Base-by-base conservation (phyloP, 2,113 vertebrate genomes). In the Alces alces region DNA sequence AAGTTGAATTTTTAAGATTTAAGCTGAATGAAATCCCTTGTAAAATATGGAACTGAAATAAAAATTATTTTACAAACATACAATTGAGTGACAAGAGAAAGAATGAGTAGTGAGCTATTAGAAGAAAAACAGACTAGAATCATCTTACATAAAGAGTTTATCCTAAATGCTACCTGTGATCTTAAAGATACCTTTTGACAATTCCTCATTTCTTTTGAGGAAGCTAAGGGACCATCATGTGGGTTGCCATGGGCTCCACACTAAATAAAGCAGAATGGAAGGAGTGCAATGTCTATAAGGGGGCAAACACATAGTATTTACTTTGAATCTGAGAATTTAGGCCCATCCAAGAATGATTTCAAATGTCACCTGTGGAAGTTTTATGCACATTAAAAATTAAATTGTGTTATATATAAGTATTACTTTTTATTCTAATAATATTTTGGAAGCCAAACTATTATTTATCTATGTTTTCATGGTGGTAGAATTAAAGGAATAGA, bases 401-500 rank as follows among this genome's bases (percentile, higher is more conserved):
- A n/a, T 80, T 58, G 13, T 95, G 57, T 89, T 96, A 83, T 54
- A 55, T 43, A 2, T 33, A 54, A 66, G 52, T 83, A 79, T 52
- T 58, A 73, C 36, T 36, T 86, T 97, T 88, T 97, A 93, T 98
- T 98, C 93, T 97, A 96, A 96, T 93, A 96, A 95, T 5, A 96
- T 96, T 98, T 98, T 95, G 95, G 97, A 98, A 97, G 96, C 52
- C 89, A 78, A 93, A 57, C 57, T 57, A 66, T 92, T 98, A 91
- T 96, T 25, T 7, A 93, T 98, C 89, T 97, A 95, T 97, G 84
- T 97, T 98, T 96, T 96, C 97, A 96, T 93, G 97, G 95, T 91
- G 92, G 14, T 94, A 98, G 97, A 98, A 97, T 97, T 97, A 83
- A 96, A 98, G 79, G 98, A 96, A 95, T 84, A 97, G 82, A 95